Conservation (phyloP, 2,888 invertebrate species). For the Parnassius smintheus region DNA sequence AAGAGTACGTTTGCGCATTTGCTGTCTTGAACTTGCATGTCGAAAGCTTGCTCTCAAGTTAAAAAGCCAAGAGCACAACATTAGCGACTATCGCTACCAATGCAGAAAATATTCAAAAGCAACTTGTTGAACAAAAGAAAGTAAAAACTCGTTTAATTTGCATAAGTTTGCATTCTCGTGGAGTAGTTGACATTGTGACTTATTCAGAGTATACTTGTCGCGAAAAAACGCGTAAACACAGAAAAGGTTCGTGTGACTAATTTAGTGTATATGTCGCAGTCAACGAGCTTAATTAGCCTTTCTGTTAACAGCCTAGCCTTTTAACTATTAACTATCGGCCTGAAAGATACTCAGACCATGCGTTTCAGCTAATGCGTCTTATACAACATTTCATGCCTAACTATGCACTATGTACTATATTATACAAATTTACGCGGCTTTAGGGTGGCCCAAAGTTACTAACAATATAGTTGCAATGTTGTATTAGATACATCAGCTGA, state of each 20-base stretch:
- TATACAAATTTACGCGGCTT: too few relatives aligned
- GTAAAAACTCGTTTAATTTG: constrained; percentile 47
- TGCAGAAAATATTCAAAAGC: constrained; percentile 11
- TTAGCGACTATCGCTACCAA: background rate
- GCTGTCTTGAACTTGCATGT: constrained; percentile 19
- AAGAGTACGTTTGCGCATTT: background rate
- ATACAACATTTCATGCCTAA: too few relatives aligned
- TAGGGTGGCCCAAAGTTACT: too few relatives aligned
- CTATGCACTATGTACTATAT: too few relatives aligned
- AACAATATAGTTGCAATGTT: too few relatives aligned
- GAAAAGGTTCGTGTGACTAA: background rate
- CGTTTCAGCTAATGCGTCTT: too few relatives aligned
- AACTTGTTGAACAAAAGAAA: constrained; percentile 44
- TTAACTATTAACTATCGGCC: too few relatives aligned
- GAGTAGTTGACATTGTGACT: constrained; percentile 49
- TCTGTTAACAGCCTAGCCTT: too few relatives aligned
- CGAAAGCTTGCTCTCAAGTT: constrained; percentile 5
- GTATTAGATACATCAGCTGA: too few relatives aligned
- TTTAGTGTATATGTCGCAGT: too few relatives aligned
- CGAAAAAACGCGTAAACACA: constrained; percentile 34
- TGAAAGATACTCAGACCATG: too few relatives aligned
- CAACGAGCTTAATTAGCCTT: too few relatives aligned
- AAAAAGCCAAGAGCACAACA: constrained; percentile 8
- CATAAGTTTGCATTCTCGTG: constrained; percentile 40
- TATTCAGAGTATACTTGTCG: constrained; percentile 40